These are phyloP conservation scores for Herpailurus yagouaroundi DNA, from an alignment of 2,113 vertebrate genomes.

Conservation along the genomic window DNA sequence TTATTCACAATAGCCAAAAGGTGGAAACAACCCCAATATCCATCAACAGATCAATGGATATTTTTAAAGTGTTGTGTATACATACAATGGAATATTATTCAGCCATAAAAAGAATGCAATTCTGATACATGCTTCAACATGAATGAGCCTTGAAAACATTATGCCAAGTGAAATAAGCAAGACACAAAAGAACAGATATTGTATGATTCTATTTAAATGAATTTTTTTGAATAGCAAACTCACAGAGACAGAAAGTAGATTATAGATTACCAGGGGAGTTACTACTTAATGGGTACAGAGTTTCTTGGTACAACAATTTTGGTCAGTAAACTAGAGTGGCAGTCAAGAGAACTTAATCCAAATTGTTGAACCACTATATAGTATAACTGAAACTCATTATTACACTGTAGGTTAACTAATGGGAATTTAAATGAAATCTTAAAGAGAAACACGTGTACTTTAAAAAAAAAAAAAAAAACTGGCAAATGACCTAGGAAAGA, in stretches of 20 bases:
- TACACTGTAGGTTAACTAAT: background rate
- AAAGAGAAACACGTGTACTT: background rate
- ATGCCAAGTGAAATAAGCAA: slow-evolving; percentile 26
- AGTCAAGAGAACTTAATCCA: slow-evolving; percentile 44
- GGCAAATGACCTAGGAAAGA: slow-evolving; percentile 10
- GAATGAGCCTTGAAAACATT: slow-evolving; percentile 22
- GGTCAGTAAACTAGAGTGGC: background rate
- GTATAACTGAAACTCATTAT: background rate
- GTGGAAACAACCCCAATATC: background rate
- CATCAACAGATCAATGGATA: background rate
- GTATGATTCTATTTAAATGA: slow-evolving; percentile 12
- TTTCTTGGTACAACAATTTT: background rate
- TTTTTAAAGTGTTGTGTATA: background rate
- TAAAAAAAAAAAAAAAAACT: background rate
- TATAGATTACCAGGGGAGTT: background rate
- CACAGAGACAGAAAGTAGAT: background rate
- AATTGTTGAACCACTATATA: background rate
- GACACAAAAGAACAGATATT: slow-evolving; percentile 15
- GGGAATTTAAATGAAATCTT: background rate
- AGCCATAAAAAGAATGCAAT: slow-evolving; percentile 29
- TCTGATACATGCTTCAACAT: background rate
- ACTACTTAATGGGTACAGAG: background rate
- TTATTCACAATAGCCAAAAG: slow-evolving; percentile 36
- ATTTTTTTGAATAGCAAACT: slow-evolving; percentile 15
- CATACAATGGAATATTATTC: background rate